Evolutionary conservation across 2,797 vertebrate genomes (phyloP), one percentile per base, ranked within the genome.

Genomic region (Lindbergichthys nudifrons): DNA sequence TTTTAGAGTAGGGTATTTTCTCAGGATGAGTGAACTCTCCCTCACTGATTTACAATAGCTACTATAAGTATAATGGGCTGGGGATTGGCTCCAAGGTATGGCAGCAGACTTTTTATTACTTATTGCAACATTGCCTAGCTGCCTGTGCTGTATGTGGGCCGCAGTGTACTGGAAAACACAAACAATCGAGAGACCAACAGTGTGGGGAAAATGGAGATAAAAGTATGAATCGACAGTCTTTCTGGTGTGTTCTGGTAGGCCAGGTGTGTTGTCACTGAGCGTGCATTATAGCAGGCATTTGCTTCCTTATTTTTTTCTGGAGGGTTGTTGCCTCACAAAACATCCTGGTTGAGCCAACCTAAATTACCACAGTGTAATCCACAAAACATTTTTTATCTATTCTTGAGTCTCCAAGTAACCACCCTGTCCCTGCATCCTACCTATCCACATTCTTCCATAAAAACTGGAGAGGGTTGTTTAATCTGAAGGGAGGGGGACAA

Each of bases 311-410:
- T 71, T 87, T 82, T 74, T 70, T 48, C 23, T 67, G n/a, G 62
- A 51, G 77, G 11, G 41, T 48, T 85, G 74, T 77, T 85, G 73
- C 74, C 64, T 82, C 70, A 69, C 70, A 79, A 70, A 80, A 82
- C 52, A 39, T 83, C 87, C 87, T 75, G 88, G 87, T 81, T 88
- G 79, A 84, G 68, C 81, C 81, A 79, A 75, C 26, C 10, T 88
- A 90, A 92, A 94, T 94, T 94, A 92, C 47, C 47, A 79, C 78
- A 67, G 66, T 77, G 69, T 92, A 93, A 92, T 92, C 90, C 87
- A 83, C 83, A 80, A 89, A 89, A 90, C 85, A 92, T 90, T 92
- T 90, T 87, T 87, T 90, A 92, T 92, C 90, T 81, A 84, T 68
- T 82, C 52, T 75, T 88, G 90, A 88, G 82, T 66, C 82, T 68